Conservation (phyloP, 2,888 invertebrate genomes). For the Poecilus cupreus region DNA sequence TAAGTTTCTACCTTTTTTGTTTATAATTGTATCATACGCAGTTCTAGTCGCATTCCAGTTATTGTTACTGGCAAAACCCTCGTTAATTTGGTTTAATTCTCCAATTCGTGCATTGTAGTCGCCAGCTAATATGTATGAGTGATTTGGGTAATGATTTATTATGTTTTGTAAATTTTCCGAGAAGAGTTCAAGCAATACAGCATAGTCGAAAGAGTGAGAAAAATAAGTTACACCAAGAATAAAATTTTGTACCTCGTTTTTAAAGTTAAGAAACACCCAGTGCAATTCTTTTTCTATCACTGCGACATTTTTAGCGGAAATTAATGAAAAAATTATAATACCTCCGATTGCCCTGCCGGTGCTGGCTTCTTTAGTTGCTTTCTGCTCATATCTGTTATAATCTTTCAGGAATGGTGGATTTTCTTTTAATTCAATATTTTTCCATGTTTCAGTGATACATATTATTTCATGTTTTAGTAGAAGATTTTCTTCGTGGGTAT, state of each 20-base stretch:
- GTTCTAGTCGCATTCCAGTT: neutral
- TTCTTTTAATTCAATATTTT: neutral
- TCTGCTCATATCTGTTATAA: conserved; percentile 4
- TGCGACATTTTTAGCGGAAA: neutral
- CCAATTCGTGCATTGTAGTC: conserved; percentile 19
- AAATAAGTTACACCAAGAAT: conserved; percentile 4
- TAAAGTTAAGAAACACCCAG: neutral
- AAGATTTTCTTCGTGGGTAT: neutral
- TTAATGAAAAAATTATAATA: neutral
- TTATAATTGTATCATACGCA: neutral
- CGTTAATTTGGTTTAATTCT: neutral
- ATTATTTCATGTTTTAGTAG: conserved; percentile 5
- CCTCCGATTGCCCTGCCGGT: neutral
- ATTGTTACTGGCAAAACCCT: neutral
- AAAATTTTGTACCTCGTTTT: neutral
- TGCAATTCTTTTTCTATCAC: neutral
- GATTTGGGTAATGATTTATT: neutral
- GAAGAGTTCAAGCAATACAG: neutral
- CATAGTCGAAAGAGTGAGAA: neutral
- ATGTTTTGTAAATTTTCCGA: conserved; percentile 3
- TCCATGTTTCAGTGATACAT: neutral
- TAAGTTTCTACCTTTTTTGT: neutral
- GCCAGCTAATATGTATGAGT: neutral
- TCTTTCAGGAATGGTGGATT: neutral
- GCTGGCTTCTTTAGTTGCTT: conserved; percentile 4